These are phyloP conservation scores for Sapajus apella DNA, from an alignment of 2,113 vertebrate genomes.

Conservation along the genomic window DNA sequence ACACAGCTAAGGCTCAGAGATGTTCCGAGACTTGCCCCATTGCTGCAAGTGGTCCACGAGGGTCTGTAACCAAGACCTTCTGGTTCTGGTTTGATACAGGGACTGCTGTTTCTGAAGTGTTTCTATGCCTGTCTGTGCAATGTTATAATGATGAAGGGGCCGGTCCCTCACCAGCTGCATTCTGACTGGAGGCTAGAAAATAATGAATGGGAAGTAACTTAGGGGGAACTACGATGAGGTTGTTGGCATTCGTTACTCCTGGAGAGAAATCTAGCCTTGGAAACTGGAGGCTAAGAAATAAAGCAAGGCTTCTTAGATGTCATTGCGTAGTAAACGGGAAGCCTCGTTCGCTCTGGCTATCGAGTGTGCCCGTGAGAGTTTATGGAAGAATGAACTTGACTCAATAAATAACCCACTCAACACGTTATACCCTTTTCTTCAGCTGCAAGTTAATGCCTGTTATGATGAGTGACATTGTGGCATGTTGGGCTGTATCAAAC, in stretches of 20 bases:
- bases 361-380: neutral
- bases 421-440: neutral
- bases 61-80: neutral
- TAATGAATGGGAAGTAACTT: neutral
- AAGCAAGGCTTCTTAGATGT: neutral
- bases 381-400: neutral
- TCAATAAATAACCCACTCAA: conserved; percentile 15
- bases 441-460: neutral
- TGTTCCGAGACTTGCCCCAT: accelerated
- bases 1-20: neutral
- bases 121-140: accelerated
- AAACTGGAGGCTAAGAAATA: neutral
- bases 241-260: neutral
- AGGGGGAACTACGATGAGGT: accelerated
- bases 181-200: neutral
- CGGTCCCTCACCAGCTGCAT: neutral
- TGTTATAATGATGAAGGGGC: neutral
- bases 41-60: neutral
- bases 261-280: neutral
- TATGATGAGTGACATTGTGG: neutral
- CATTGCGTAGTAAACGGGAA: neutral
- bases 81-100: neutral
- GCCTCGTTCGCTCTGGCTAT: neutral
- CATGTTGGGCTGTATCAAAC: neutral
- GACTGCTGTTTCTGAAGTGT: neutral